Percentiles rank a stretch among this genome's conserved stretches.
Conservation (phyloP, 2,797 vertebrate species). For the Tauraco hartlaubi region DNA sequence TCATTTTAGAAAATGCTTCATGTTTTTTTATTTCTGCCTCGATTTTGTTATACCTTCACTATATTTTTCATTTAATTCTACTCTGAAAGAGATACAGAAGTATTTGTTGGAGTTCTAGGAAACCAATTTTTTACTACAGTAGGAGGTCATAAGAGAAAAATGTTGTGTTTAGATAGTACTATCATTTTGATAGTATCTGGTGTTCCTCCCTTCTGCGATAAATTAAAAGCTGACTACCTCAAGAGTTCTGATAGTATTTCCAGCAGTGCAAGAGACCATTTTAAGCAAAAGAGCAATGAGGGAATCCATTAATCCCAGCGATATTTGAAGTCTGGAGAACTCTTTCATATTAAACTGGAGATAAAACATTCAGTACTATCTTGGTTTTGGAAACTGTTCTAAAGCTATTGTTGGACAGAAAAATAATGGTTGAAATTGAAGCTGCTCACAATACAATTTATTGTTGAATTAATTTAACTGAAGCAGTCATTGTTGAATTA, state of each 20-base stretch:
- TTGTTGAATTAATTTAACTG: slow-evolving; percentile 25
- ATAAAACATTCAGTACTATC: slow-evolving; percentile 25
- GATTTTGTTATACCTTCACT: slow-evolving; percentile 17
- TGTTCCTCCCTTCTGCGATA: slow-evolving; percentile 45
- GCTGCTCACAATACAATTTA: neutral
- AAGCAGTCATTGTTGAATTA: neutral
- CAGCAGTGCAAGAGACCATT: slow-evolving; percentile 51
- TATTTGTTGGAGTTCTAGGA: slow-evolving; percentile 54
- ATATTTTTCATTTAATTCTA: slow-evolving; percentile 52
- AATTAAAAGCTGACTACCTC: slow-evolving; percentile 68
- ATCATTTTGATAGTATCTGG: slow-evolving; percentile 66
- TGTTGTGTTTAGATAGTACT: slow-evolving; percentile 56
- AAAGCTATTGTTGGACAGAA: neutral
- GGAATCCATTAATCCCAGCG: slow-evolving; percentile 40
- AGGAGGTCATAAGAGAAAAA: slow-evolving; percentile 64
- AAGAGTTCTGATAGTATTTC: slow-evolving; percentile 53
- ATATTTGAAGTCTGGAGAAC: slow-evolving; percentile 32
- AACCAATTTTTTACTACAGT: slow-evolving; percentile 68
- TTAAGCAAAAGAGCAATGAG: slow-evolving; percentile 45
- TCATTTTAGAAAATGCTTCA: neutral
- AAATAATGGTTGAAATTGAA: slow-evolving; percentile 2
- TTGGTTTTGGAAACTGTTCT: neutral
- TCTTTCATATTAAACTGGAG: slow-evolving; percentile 21
- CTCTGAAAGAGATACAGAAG: slow-evolving; percentile 5
- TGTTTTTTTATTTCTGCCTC: slow-evolving; percentile 3